Conservation (phyloP, 2,888 invertebrate species). For the Pecten maximus region DNA sequence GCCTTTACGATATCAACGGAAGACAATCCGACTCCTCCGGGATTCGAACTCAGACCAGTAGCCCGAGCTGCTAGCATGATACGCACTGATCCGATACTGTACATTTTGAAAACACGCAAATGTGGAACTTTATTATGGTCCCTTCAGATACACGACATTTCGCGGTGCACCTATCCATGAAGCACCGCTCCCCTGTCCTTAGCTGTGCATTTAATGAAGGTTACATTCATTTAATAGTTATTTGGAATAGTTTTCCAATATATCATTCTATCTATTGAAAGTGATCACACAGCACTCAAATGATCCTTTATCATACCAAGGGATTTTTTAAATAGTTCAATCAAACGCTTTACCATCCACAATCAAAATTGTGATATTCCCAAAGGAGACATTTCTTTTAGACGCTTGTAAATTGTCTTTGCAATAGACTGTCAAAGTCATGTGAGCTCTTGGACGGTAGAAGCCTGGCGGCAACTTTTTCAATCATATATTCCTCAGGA, state of each 20-base stretch:
- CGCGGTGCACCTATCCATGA: not conserved
- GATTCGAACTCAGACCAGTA: not conserved
- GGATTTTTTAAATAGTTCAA: constrained; percentile 24
- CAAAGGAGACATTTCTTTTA: not conserved
- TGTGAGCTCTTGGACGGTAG: constrained; percentile 1
- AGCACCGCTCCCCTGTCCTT: not conserved
- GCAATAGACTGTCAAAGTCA: not conserved
- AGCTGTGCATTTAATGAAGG: constrained; percentile 9
- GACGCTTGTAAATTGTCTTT: constrained; percentile 27
- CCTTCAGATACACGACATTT: not conserved
- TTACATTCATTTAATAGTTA: constrained; percentile 30
- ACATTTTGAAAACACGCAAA: not conserved
- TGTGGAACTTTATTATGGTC: not conserved
- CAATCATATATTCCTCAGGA: constrained; percentile 23
- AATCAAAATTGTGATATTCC: constrained; percentile 23
- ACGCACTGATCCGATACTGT: not conserved
- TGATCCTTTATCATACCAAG: constrained; percentile 14
- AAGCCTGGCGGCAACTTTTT: constrained; percentile 15
- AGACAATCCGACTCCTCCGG: not conserved
- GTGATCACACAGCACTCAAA: constrained; percentile 24
- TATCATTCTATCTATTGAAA: constrained; percentile 29
- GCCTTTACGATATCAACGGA: not conserved
- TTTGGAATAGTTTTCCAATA: constrained; percentile 18
- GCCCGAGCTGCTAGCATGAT: not conserved
- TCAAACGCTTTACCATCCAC: constrained; percentile 18